These are phyloP conservation scores for Sus cebifrons DNA, from an alignment of 2,797 vertebrate species.

Conservation along the genomic window DNA sequence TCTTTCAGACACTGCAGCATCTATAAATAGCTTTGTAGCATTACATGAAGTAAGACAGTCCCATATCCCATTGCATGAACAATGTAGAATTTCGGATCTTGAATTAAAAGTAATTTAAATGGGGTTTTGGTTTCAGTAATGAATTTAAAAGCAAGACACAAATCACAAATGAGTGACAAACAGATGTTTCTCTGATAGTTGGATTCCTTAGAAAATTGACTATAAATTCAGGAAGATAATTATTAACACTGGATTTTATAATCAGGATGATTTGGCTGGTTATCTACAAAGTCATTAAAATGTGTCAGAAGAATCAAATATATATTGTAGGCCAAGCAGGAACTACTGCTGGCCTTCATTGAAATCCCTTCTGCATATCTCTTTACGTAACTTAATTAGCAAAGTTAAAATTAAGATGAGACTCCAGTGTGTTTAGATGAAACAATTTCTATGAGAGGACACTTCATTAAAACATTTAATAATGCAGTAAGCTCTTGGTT, in stretches of 20 bases:
- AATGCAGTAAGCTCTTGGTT: constrained; percentile 74
- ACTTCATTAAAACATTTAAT: constrained; percentile 82
- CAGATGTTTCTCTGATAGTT: constrained; percentile 83
- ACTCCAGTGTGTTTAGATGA: constrained; percentile 74
- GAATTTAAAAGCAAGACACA: constrained; percentile 84
- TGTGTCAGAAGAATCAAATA: constrained; percentile 80
- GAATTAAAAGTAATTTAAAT: constrained; percentile 76
- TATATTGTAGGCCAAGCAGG: constrained; percentile 64
- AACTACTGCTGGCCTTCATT: constrained; percentile 65
- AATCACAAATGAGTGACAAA: constrained; percentile 80
- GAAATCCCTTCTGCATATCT: constrained; percentile 58
- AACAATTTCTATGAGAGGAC: constrained; percentile 79
- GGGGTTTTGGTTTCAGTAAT: constrained; percentile 78
- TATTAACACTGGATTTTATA: constrained; percentile 83
- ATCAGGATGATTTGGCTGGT: constrained; percentile 80
- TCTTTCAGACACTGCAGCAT: constrained; percentile 71
- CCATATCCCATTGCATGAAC: constrained; percentile 75
- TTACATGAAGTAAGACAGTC: constrained; percentile 73
- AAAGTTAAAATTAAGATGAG: constrained; percentile 84
- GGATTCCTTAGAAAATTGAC: constrained; percentile 86
- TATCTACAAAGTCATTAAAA: constrained; percentile 84
- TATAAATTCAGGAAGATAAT: constrained; percentile 87
- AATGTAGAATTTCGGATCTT: constrained; percentile 79
- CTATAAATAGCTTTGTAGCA: constrained; percentile 82
- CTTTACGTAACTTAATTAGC: constrained; percentile 82